Conservation (phyloP, 30 jellyfish, hydroid and myxozoan genomes). For the Hydractinia symbiolongicarpus region DNA sequence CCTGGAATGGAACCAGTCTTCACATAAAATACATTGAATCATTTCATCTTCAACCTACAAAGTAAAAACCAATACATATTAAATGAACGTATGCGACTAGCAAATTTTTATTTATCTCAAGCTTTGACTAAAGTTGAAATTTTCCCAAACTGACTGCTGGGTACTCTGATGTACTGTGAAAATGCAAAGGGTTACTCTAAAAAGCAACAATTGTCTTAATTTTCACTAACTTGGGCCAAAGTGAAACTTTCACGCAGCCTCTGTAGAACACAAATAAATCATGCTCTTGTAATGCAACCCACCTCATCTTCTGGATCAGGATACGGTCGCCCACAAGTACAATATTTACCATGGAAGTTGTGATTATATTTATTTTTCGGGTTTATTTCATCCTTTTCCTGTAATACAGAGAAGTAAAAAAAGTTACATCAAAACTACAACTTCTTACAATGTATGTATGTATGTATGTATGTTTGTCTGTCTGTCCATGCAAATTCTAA, state of each 20-base stretch:
- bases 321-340: constrained; percentile 81
- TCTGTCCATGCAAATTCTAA: too few species aligned
- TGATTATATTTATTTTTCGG: constrained; percentile 63
- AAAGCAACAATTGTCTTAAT: too few species aligned
- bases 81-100: background rate
- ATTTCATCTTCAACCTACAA: constrained; percentile 89
- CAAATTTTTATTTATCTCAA: background rate
- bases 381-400: constrained; percentile 60
- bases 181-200: too few species aligned
- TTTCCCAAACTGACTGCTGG: too few species aligned
- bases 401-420: background rate
- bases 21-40: constrained; percentile 80
- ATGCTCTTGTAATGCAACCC: background rate
- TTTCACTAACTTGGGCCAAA: too few species aligned
- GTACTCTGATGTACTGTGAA: too few species aligned
- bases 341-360: constrained; percentile 70
- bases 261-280: background rate
- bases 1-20: constrained; percentile 95
- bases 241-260: too few species aligned
- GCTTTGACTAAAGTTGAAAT: too few species aligned
- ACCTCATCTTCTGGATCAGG: constrained; percentile 97
- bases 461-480: too few species aligned
- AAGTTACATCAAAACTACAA: too few species aligned
- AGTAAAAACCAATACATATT: background rate
- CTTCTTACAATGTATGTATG: too few species aligned